These are phyloP conservation scores for Uropsilus gracilis DNA, from an alignment of 2,113 vertebrate species.

Conservation along the genomic window DNA sequence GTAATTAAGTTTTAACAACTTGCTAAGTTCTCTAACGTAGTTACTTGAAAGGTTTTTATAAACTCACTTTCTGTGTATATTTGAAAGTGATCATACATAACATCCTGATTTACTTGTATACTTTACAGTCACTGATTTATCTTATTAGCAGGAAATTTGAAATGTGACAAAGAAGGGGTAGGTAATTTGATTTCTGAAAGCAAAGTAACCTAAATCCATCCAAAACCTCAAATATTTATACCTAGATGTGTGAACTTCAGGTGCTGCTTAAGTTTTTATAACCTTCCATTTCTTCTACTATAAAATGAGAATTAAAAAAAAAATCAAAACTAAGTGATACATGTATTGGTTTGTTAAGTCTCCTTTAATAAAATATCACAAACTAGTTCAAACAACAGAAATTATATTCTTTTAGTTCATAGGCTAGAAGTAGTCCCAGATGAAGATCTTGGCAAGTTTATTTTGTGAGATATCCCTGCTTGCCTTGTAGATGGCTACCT, in stretches of 20 bases:
- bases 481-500: not conserved
- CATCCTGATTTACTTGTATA: not conserved
- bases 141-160: not conserved
- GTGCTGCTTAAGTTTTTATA: not conserved
- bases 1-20: not conserved
- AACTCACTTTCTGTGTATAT: not conserved
- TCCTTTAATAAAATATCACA: not conserved
- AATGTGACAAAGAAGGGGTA: not conserved
- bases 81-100: not conserved
- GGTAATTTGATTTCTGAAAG: not conserved
- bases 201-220: not conserved
- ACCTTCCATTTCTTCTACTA: not conserved
- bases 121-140: not conserved
- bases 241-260: not conserved
- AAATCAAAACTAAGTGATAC: not conserved
- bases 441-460: not conserved
- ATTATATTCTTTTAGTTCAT: not conserved
- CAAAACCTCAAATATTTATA: not conserved
- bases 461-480: not conserved
- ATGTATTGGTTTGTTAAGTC: not conserved
- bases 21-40: not conserved
- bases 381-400: not conserved
- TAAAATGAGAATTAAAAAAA: not conserved
- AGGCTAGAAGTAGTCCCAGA: not conserved
- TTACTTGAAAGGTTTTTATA: not conserved